Evolutionary conservation across 1,140 invertebrate species (phyloP).

Genomic region (Ctenoplectra terminalis): DNA sequence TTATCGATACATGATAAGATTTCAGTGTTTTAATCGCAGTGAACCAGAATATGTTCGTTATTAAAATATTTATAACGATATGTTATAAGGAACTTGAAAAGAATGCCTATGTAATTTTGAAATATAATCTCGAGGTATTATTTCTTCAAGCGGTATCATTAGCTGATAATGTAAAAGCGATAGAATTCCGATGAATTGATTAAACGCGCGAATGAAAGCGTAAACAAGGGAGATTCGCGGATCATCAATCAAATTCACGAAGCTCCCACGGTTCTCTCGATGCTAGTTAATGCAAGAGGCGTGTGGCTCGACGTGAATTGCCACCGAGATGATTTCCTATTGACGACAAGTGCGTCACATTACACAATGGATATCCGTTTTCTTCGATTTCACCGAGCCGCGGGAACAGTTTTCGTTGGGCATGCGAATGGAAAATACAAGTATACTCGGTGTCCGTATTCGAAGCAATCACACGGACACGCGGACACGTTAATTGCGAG

Average conservation of each 20-base stretch:
- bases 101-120: background rate
- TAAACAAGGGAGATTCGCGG: background rate
- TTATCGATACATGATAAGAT: too few species aligned
- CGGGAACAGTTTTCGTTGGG: constrained; percentile 13
- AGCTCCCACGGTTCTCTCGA: constrained; percentile 27
- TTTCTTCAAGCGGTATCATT: background rate
- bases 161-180: background rate
- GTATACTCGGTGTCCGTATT: constrained; percentile 2
- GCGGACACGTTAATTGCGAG: constrained; percentile 22
- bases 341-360: constrained; percentile 45
- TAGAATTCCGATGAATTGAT: background rate
- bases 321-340: constrained; percentile 54
- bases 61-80: too few species aligned
- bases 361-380: constrained; percentile 66
- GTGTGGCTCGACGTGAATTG: constrained; percentile 48
- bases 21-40: too few species aligned
- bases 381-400: constrained; percentile 71
- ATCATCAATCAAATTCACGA: constrained; percentile 38
- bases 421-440: constrained; percentile 31
- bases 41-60: too few species aligned
- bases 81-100: too few species aligned
- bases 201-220: background rate
- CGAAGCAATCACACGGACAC: background rate
- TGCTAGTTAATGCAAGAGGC: constrained; percentile 51
- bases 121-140: background rate